Conservation (phyloP, 2,797 vertebrate genomes). For the Acropternis orthonyx region DNA sequence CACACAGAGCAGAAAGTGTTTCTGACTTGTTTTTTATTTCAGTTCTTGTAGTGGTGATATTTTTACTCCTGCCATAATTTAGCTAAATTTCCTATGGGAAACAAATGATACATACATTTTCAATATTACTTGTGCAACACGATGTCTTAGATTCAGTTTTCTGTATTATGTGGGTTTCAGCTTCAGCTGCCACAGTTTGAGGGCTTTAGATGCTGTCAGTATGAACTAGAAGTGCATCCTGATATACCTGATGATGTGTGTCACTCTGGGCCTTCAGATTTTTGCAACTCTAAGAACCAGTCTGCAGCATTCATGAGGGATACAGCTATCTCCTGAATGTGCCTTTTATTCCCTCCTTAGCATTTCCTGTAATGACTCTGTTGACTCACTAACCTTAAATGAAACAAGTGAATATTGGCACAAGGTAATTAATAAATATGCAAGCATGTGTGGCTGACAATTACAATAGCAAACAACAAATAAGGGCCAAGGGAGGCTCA, state of each 20-base stretch:
- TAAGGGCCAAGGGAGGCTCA: not conserved
- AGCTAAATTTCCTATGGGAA: not conserved
- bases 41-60: not conserved
- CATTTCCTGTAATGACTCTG: accelerated
- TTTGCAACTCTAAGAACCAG: not conserved
- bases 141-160: not conserved
- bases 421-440: not conserved
- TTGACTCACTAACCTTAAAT: not conserved
- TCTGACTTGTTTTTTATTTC: not conserved
- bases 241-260: not conserved
- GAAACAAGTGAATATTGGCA: not conserved
- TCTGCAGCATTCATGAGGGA: not conserved
- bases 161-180: not conserved
- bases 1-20: not conserved
- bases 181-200: not conserved
- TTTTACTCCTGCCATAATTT: not conserved
- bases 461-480: not conserved
- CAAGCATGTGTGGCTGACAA: not conserved
- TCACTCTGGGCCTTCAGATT: not conserved
- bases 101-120: not conserved
- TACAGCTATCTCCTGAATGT: not conserved
- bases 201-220: not conserved
- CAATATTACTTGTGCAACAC: not conserved
- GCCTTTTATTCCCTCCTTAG: not conserved
- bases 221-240: not conserved